Percentiles rank a stretch among this genome's conserved stretches.
Conservation (phyloP, 2,113 vertebrate genomes). For the Centropristis striata region DNA sequence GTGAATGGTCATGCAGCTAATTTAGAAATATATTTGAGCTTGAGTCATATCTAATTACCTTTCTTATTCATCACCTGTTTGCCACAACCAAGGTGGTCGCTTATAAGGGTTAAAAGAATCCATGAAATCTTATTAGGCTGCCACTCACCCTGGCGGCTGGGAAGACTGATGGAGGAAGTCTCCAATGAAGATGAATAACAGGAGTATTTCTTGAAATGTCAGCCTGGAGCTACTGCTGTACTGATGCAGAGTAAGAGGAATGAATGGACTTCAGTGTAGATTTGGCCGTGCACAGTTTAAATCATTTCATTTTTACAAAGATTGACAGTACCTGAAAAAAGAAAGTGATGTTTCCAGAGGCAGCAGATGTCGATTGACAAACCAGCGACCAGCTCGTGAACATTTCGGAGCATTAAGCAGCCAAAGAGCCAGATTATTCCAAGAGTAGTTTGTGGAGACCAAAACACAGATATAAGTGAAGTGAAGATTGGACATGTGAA, state of each 20-base stretch:
- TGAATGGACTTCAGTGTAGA: slow-evolving; percentile 7
- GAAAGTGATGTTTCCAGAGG: neutral
- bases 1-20: slow-evolving; percentile 40
- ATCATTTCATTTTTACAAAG: neutral
- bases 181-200: slow-evolving; percentile 46
- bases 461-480: neutral
- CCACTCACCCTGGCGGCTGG: slow-evolving; percentile 10
- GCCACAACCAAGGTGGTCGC: slow-evolving; percentile 22
- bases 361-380: neutral
- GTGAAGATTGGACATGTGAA: neutral
- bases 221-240: neutral
- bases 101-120: slow-evolving; percentile 60
- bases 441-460: neutral
- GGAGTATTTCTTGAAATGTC: slow-evolving; percentile 41
- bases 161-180: slow-evolving; percentile 22
- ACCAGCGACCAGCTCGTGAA: neutral
- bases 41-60: slow-evolving; percentile 67
- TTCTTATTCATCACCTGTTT: slow-evolving; percentile 71
- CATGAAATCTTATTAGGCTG: slow-evolving; percentile 44
- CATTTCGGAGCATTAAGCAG: neutral
- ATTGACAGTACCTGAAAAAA: neutral
- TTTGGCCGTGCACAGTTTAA: neutral
- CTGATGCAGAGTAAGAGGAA: neutral
- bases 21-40: slow-evolving; percentile 57
- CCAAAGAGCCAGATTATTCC: neutral